Evolutionary conservation across 2,888 invertebrate genomes (phyloP).

Genomic region (Syrphus vitripennis): DNA sequence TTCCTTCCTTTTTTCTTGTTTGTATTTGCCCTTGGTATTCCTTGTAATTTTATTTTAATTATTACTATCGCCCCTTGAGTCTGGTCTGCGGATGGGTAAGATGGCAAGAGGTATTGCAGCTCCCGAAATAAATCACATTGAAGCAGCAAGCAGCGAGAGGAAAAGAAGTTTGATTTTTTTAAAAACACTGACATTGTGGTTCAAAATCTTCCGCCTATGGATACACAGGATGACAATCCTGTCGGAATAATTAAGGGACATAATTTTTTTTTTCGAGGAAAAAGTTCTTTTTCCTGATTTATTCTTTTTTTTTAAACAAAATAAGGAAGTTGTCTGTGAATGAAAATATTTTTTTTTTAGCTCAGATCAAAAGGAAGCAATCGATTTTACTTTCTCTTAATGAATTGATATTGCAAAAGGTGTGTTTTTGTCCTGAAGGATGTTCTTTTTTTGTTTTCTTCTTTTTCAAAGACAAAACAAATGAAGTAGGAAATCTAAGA

Average conservation of each 20-base stretch:
- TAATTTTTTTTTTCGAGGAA: constrained; percentile 10
- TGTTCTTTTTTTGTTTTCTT: neutral
- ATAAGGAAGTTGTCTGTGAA: neutral
- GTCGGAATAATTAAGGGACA: constrained; percentile 54
- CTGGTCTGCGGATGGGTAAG: neutral
- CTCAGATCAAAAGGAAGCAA: constrained; percentile 43
- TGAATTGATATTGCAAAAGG: constrained; percentile 20
- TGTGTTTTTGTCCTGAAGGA: neutral
- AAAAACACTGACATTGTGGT: constrained; percentile 10
- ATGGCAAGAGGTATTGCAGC: too few species aligned
- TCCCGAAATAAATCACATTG: constrained; percentile 47
- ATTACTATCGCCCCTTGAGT: constrained; percentile 53
- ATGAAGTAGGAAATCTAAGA: neutral
- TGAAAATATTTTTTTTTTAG: constrained; percentile 44
- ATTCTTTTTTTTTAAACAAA: neutral
- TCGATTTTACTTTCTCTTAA: neutral
- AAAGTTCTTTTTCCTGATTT: neutral
- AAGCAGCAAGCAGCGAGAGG: neutral
- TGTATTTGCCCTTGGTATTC: constrained; percentile 3
- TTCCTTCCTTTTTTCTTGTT: neutral
- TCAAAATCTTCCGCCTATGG: constrained; percentile 41
- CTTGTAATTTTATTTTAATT: constrained; percentile 53
- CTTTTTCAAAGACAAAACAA: constrained; percentile 35
- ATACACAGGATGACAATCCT: constrained; percentile 34
- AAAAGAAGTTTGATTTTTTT: neutral